These are phyloP conservation scores for Galaxias olidus DNA, from an alignment of 2,797 vertebrate genomes.

Conservation along the genomic window DNA sequence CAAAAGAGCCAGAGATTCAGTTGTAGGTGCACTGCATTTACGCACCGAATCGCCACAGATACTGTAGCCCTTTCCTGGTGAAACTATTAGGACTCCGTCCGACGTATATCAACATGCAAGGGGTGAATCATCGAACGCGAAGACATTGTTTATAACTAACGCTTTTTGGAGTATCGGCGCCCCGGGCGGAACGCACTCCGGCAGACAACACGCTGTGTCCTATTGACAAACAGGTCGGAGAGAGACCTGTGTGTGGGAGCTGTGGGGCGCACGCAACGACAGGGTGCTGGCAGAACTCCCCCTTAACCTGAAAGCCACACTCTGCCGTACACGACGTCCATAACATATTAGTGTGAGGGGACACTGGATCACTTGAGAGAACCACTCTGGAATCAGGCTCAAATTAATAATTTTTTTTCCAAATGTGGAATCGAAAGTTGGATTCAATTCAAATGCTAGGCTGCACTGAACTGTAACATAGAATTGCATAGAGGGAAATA, in stretches of 20 bases:
- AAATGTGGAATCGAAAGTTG: no score
- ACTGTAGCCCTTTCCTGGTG: no score
- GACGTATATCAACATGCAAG: constrained; percentile 51
- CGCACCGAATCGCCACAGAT: constrained; percentile 22
- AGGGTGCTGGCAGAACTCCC: neutral
- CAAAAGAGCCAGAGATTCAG: no score
- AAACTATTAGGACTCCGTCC: neutral
- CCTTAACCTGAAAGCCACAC: constrained; percentile 46
- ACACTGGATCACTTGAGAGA: no score
- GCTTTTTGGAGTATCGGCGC: constrained; percentile 70
- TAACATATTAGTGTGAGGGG: no score
- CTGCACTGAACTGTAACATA: no score
- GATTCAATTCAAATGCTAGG: no score
- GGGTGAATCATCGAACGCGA: constrained; percentile 65
- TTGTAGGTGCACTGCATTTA: constrained; percentile 23
- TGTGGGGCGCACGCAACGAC: no score
- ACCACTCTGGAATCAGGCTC: no score
- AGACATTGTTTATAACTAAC: constrained; percentile 67
- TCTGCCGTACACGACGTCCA: no score
- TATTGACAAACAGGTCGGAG: constrained; percentile 62
- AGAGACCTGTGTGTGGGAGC: constrained; percentile 47
- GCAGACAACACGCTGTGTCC: constrained; percentile 56
- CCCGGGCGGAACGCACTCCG: constrained; percentile 55
- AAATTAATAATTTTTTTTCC: no score
- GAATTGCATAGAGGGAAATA: no score